phyloP scores from a whole-genome alignment of 2,797 vertebrate genomes.

The Esox masquinongy region DNA sequence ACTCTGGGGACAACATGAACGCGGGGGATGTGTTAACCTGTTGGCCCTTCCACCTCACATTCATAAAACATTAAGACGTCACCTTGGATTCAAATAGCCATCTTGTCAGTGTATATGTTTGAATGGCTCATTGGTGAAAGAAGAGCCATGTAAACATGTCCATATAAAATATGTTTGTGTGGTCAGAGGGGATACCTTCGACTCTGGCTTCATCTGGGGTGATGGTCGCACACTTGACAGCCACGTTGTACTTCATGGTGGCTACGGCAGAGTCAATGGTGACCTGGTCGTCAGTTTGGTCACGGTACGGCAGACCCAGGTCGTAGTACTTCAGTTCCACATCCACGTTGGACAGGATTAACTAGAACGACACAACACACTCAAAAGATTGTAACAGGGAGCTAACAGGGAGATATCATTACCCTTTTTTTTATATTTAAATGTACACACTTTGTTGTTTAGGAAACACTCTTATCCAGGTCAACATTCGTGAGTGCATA shows the following conservation, averaged over 20 bases:
- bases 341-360: constrained; percentile 90
- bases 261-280: constrained; percentile 93
- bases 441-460: too few species aligned
- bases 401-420: too few species aligned
- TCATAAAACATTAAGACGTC: too few species aligned
- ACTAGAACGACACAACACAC: constrained; percentile 63
- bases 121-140: not conserved
- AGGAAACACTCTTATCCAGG: too few species aligned
- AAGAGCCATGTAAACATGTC: not conserved
- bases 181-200: constrained; percentile 76
- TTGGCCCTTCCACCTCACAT: not conserved
- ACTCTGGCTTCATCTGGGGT: constrained; percentile 92
- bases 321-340: constrained; percentile 94
- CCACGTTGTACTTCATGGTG: constrained; percentile 89
- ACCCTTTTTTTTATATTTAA: too few species aligned
- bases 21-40: not conserved
- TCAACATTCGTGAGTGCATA: too few species aligned
- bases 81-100: too few species aligned
- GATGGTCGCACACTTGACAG: constrained; percentile 96
- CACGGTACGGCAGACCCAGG: constrained; percentile 89
- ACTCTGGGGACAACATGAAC: constrained; percentile 73
- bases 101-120: too few species aligned
- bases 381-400: too few species aligned
- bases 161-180: not conserved
- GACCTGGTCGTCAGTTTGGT: constrained; percentile 92